phyloP scores from a whole-genome alignment of 2,888 invertebrate genomes.

The Eulithis prunata region DNA sequence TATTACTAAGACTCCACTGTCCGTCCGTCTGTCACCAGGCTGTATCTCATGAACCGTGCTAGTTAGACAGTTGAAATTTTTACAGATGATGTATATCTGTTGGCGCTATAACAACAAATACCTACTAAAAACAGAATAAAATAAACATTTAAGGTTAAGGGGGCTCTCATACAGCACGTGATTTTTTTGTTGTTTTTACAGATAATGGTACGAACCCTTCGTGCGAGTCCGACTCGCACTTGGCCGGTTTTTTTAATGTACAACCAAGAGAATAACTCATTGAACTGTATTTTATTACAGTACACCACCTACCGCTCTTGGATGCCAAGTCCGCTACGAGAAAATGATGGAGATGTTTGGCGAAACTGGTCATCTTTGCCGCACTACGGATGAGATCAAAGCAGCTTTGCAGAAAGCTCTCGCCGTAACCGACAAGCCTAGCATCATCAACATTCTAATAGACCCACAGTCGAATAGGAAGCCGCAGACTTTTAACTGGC shows the following conservation, averaged over 20 bases:
- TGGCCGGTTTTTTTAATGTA: no score
- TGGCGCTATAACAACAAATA: no score
- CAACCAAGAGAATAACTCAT: background rate
- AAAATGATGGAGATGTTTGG: conserved; percentile 95
- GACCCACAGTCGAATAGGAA: conserved; percentile 95
- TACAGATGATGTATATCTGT: no score
- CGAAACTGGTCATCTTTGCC: conserved; percentile 91
- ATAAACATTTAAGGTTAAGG: no score
- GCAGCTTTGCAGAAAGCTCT: conserved; percentile 88
- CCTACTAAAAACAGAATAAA: no score
- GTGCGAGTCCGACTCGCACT: background rate
- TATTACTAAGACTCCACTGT: no score
- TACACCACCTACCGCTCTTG: conserved; percentile 92
- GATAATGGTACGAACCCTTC: background rate
- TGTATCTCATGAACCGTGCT: no score
- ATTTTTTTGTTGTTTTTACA: no score
- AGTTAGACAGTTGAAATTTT: no score
- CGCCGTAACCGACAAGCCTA: conserved; percentile 89
- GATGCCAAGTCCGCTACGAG: conserved; percentile 93
- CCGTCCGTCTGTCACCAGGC: no score
- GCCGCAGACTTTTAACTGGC: conserved; percentile 95
- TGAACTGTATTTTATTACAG: conserved; percentile 70
- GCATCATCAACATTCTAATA: conserved; percentile 96
- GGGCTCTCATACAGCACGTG: no score
- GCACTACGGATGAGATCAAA: conserved; percentile 90